Base-by-base conservation (phyloP, 2,797 vertebrate genomes). In the Cryptoprocta ferox region DNA sequence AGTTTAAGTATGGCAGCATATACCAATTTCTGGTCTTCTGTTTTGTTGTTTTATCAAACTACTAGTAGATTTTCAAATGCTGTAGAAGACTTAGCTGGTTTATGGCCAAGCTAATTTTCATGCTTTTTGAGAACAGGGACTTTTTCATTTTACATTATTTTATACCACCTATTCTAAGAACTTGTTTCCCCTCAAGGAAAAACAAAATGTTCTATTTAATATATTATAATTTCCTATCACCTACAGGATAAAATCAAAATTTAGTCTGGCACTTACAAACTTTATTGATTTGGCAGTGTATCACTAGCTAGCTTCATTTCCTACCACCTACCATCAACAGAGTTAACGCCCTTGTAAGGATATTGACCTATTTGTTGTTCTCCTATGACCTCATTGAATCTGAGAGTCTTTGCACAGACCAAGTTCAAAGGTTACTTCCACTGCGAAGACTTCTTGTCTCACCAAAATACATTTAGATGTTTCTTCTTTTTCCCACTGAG, bases 401-500 rank as follows among this genome's bases (percentile, higher is more conserved):
- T 78, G 71, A 50, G 61, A 81, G 35, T 10, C 92, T 90, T 81
- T 35, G 16, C 65, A 18, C 32, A 90, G 32, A 42, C 37, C 45
- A 66, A 75, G 56, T 85, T 95, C 81, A 79, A 96, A 92, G 91
- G 24, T 92, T 78, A 78, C 30, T 35, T 86, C 50, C 32, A 76
- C 30, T 14, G 53, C 45, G 73, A 84, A 89, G 45, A 86, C 7
- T 50, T 92, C 76, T 32, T 5, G 50, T 68, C 14, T 85, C 15
- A 28, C 11, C 48, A 13, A 39, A 78, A 45, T 21, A 82, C 24
- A 42, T 37, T 42, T 12, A 35, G 39, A 37, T 59, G 5, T 45
- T 66, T 42, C 13, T 42, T 76, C 24, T 78, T 71, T 48, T 56
- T 65, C 21, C 35, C 50, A 59, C 75, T 24, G 68, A 90, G 45